Evolutionary conservation across 2,888 invertebrate species (phyloP), one percentile per base, ranked within the genome.

Genomic region (Drosophila stalkeri): DNA sequence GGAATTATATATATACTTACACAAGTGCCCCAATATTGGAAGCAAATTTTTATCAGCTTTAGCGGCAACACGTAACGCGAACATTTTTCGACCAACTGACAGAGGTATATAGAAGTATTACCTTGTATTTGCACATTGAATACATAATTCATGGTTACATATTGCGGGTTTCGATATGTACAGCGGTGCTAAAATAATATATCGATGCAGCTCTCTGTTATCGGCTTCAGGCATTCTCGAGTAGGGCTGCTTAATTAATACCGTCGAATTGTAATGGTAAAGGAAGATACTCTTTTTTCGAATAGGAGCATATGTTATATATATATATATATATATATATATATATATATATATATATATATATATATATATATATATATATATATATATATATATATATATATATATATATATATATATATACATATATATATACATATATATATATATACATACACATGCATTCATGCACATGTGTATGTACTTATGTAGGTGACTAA

Each of bases 41-140:
- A 91, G 75, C 77, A 91, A 70, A 83, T 81, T 91, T 64, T 84
- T 86, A 73, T 91, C 91, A 74, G 89, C 84, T 87, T 91, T 91
- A 51, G 83, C 74, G 67, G 91, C 91, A 79, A 89, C 88, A 81
- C 90, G 90, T 85, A 91, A 81, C 72, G 90, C 90, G 79, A 88
- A 88, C 88, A 88, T 88, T 77, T 87, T 65, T 43, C 49, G n/a
- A 68, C 61, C 68, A 70, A 77, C 77, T 77, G 64, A 75, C 59
- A 43, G 35, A 64, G 60, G 47, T 47, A 44, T 52, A 51, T 63
- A 56, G 39, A 60, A 56, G n/a, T 56, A 66, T 35, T 52, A 7
- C 39, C 41, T 14, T 14, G 16, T 41, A 51, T 41, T 46, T 37
- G 23, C 20, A 62, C 18, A 49, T 11, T 59, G 46, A 57, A 60